Conservation (phyloP, 1,140 invertebrate species). For the Bilobella aurantiaca region DNA sequence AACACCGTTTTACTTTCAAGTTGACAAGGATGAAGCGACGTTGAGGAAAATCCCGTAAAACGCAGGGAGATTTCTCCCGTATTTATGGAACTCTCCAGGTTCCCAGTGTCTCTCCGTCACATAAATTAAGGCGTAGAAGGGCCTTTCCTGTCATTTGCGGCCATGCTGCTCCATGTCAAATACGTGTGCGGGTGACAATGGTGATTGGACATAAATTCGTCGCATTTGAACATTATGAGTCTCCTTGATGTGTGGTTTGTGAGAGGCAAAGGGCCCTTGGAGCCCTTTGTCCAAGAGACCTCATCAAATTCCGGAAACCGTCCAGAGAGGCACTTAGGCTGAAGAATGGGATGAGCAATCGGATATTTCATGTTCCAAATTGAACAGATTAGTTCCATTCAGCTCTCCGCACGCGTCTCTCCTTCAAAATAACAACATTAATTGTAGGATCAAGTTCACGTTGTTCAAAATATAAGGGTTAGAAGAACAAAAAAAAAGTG, state of each 20-base stretch:
- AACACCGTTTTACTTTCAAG: constrained; percentile 29
- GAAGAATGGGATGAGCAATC: constrained; percentile 2
- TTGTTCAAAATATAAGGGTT: neutral
- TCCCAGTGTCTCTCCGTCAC: too few relatives aligned
- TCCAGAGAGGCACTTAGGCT: neutral
- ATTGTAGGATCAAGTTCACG: neutral
- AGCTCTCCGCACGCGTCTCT: neutral
- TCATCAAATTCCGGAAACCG: neutral
- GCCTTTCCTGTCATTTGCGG: too few relatives aligned
- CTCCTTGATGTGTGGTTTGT: too few relatives aligned
- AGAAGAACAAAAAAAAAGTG: too few relatives aligned
- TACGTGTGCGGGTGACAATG: too few relatives aligned
- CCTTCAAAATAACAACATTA: neutral
- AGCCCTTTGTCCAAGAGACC: neutral
- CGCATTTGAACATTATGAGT: too few relatives aligned
- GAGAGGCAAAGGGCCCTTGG: neutral
- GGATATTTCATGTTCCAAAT: neutral
- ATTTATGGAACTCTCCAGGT: too few relatives aligned
- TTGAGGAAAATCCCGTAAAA: neutral
- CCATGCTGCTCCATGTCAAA: too few relatives aligned
- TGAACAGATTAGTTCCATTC: too few relatives aligned
- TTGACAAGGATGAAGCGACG: neutral
- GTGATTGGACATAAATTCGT: too few relatives aligned
- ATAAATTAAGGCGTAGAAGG: too few relatives aligned
- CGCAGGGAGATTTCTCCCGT: neutral